phyloP scores from a whole-genome alignment of 2,888 invertebrate species.

The Epistrophe grossulariae region DNA sequence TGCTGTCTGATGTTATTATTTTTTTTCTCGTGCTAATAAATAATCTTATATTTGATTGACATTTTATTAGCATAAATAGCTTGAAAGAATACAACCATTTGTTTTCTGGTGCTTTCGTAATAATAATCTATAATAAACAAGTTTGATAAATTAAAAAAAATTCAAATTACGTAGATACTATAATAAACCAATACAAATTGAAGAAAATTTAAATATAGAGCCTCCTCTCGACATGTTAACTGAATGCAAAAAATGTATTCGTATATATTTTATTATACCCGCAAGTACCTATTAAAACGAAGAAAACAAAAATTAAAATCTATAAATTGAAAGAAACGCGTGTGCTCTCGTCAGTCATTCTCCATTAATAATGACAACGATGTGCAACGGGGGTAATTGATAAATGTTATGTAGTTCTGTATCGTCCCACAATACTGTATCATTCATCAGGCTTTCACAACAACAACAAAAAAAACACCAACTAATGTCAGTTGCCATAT shows the following conservation, averaged over 20 bases:
- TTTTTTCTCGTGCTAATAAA: slow-evolving; percentile 43
- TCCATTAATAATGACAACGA: slow-evolving; percentile 57
- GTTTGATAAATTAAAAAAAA: slow-evolving; percentile 17
- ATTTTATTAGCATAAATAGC: slow-evolving; percentile 62
- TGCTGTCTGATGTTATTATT: slow-evolving; percentile 31
- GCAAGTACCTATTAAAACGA: background rate
- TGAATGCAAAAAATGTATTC: slow-evolving; percentile 6
- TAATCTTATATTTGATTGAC: slow-evolving; percentile 56
- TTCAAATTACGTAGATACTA: slow-evolving; percentile 10
- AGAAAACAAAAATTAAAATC: background rate
- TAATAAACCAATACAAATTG: background rate
- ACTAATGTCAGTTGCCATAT: background rate
- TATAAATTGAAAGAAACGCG: slow-evolving; percentile 58
- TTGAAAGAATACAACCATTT: slow-evolving; percentile 25
- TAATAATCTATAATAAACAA: slow-evolving; percentile 19
- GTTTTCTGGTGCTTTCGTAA: slow-evolving; percentile 22
- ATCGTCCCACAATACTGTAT: slow-evolving; percentile 16
- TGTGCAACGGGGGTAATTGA: slow-evolving; percentile 51
- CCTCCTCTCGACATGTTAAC: background rate
- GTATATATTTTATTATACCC: background rate
- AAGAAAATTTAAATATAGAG: background rate
- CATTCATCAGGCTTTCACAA: slow-evolving; percentile 6
- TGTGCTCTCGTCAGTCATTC: slow-evolving; percentile 62
- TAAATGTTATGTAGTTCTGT: slow-evolving; percentile 21
- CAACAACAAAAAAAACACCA: background rate